Conservation (phyloP, 2,797 vertebrate genomes). For the Siniperca obscura region DNA sequence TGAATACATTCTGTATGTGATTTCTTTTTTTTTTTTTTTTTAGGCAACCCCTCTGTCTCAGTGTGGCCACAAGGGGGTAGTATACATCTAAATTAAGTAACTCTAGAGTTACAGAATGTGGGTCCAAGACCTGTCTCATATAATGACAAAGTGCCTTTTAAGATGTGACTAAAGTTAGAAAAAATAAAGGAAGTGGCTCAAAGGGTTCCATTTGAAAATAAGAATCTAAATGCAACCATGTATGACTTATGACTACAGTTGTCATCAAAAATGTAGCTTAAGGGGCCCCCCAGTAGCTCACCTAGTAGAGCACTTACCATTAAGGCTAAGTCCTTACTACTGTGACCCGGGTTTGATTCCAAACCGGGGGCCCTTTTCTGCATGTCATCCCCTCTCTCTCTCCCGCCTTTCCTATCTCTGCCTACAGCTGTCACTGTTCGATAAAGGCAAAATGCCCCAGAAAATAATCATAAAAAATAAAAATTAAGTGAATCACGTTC, state of each 20-base stretch:
- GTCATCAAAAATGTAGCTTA: background rate
- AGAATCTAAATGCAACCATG: background rate
- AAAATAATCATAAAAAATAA: too few relatives aligned
- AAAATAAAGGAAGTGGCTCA: constrained; percentile 10
- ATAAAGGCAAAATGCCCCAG: too few relatives aligned
- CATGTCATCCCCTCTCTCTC: too few relatives aligned
- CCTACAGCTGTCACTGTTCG: too few relatives aligned
- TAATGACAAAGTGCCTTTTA: constrained; percentile 19
- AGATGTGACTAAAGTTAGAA: constrained; percentile 10
- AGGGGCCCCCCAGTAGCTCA: too few relatives aligned
- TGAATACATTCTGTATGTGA: background rate
- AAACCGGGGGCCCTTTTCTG: too few relatives aligned
- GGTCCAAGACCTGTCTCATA: background rate
- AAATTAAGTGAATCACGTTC: too few relatives aligned
- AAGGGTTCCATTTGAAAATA: background rate
- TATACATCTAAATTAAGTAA: constrained; percentile 27
- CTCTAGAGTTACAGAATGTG: background rate
- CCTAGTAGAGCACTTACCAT: too few relatives aligned
- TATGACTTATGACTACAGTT: background rate
- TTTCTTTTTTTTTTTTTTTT: too few relatives aligned
- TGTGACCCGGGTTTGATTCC: too few relatives aligned
- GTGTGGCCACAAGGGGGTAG: constrained; percentile 74
- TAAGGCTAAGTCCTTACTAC: too few relatives aligned
- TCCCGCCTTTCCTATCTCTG: too few relatives aligned
- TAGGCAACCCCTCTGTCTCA: background rate